Base-by-base conservation (phyloP, 2,888 invertebrate genomes). In the Parnassius glacialis region DNA sequence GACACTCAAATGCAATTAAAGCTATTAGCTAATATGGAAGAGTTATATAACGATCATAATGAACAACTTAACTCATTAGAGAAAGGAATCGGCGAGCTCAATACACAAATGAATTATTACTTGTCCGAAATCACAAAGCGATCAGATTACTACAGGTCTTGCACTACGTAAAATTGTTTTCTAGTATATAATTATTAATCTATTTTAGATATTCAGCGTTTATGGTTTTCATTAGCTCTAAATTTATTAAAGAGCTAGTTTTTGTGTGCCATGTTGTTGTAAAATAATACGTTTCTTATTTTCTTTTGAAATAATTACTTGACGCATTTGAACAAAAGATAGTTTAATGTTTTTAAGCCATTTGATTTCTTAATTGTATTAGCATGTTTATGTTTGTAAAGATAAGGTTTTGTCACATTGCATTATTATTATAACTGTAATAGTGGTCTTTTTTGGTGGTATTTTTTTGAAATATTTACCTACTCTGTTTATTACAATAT, bases 1-100 rank as follows among this genome's bases (percentile, higher is more conserved):
- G 95, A 94, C 68, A 96, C 97, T 2, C 94, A 94, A 74, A 93
- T 92, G 64, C 96, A 96, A 80, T 88, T 95, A 34, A 94, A 94
- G 71, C 94, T 95, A 72, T 88, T 97, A 57, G 92, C 94, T 74
- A 87, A 95, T 80, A 93, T 95, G 93, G 94, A 95, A 74, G 92
- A 92, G 66, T 92, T 95, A 56, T 95, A 95, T 76, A 92, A 92
- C 66, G 93, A 93, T 59, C 94, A 95, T 73, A 94, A 95, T 72
- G 91, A 92, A 57, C 90, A 92, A 61, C 82, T 96, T 13, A 90
- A 86, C 62, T 90, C 89, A 50, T 84, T 95, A 64, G 93, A 94
- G 75, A 90, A 85, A 58, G 92, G 93, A 75, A 93, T 96, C 63
- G 93, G 93, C 20, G 87, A 90, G 42, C 85, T 96, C 9, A 94